Conservation (phyloP, 2,797 vertebrate species). For the Labroides dimidiatus region DNA sequence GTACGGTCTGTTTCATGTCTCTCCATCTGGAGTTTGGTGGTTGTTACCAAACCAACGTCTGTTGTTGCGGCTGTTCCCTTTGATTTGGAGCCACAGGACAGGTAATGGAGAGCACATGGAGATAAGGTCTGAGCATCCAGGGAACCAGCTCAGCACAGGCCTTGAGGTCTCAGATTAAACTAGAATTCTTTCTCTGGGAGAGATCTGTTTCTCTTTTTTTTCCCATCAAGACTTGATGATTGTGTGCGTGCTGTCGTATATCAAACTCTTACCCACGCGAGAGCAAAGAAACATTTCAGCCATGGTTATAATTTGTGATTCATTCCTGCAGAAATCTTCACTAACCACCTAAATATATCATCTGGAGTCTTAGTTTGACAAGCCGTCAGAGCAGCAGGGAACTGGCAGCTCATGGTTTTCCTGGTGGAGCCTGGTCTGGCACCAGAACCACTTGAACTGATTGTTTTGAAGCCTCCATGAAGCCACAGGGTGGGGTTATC, state of each 20-base stretch:
- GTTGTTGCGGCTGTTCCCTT: constrained; percentile 51
- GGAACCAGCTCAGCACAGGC: constrained; percentile 22
- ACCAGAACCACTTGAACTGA: neutral
- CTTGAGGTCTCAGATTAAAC: constrained; percentile 5
- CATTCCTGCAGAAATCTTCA: constrained; percentile 24
- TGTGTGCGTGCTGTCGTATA: constrained; percentile 5
- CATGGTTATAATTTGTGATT: constrained; percentile 22
- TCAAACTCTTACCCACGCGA: constrained; percentile 14
- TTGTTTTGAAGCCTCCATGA: neutral
- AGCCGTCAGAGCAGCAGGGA: constrained; percentile 37
- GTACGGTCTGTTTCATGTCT: constrained; percentile 32
- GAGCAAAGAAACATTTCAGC: constrained; percentile 11
- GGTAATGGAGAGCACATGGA: constrained; percentile 76
- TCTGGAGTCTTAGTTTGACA: constrained; percentile 8
- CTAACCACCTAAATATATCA: constrained; percentile 27
- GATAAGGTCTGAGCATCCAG: constrained; percentile 29
- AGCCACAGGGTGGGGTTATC: constrained; percentile 19
- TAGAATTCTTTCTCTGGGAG: constrained; percentile 13
- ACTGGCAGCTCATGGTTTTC: constrained; percentile 39
- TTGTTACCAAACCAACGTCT: constrained; percentile 35
- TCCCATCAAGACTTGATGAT: neutral
- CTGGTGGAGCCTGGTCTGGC: neutral
- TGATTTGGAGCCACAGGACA: constrained; percentile 66
- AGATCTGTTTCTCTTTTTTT: constrained; percentile 21
- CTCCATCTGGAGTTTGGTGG: constrained; percentile 18